Conservation (phyloP, 1,140 invertebrate genomes). For the Cephus cinctus region DNA sequence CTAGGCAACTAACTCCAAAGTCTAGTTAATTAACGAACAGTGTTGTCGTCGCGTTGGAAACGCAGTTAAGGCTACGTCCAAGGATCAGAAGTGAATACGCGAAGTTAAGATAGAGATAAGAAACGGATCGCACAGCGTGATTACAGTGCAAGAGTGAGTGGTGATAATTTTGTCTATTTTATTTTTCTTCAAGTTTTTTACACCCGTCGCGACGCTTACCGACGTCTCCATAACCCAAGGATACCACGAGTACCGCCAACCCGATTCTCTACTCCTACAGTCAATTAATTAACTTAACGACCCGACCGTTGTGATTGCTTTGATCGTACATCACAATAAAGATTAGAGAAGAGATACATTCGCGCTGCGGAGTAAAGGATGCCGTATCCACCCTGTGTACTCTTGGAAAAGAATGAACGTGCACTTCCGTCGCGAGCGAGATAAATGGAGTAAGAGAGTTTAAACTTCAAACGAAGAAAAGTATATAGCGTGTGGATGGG, state of each 20-base stretch:
- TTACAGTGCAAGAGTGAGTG: background rate
- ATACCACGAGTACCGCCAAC: background rate
- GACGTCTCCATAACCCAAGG: too few species aligned
- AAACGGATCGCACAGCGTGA: background rate
- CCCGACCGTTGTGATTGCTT: conserved; percentile 12
- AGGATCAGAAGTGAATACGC: background rate
- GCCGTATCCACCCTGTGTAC: too few species aligned
- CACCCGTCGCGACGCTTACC: too few species aligned
- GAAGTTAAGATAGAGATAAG: conserved; percentile 1
- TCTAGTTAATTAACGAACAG: conserved; percentile 29
- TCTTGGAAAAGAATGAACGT: too few species aligned
- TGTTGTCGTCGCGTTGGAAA: conserved; percentile 11
- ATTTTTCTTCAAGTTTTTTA: too few species aligned
- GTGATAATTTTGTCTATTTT: background rate
- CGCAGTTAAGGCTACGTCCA: background rate
- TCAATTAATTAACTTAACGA: conserved; percentile 37
- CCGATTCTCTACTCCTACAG: background rate
- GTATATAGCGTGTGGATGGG: too few species aligned
- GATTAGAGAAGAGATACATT: too few species aligned
- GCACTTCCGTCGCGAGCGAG: too few species aligned
- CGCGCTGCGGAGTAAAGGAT: too few species aligned
- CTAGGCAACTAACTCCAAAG: conserved; percentile 21
- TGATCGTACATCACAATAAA: conserved; percentile 11
- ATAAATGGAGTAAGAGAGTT: too few species aligned
- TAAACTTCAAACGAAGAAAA: too few species aligned